Conservation (phyloP, 2,797 vertebrate species). For the Spondyliosoma cantharus region DNA sequence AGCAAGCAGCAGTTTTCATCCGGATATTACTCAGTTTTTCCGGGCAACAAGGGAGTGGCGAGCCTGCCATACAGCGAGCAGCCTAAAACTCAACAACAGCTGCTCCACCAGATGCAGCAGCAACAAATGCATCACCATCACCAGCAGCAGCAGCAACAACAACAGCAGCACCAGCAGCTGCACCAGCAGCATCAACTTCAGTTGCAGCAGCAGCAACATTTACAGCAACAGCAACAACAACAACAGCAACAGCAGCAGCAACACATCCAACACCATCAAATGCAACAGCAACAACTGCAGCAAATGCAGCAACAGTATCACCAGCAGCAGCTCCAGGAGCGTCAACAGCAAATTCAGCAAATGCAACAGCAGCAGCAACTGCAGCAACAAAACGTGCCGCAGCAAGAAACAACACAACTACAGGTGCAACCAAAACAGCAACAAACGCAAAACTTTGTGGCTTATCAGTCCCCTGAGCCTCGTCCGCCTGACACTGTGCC, state of each 20-base stretch:
- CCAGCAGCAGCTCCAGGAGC: slow-evolving; percentile 73
- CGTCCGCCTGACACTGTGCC: slow-evolving; percentile 25
- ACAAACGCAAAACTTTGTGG: slow-evolving; percentile 64
- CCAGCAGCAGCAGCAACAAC: slow-evolving; percentile 85
- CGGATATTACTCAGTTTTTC: slow-evolving; percentile 87
- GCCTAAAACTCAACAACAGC: slow-evolving; percentile 76
- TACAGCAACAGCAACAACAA: slow-evolving; percentile 55
- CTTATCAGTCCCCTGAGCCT: slow-evolving; percentile 63
- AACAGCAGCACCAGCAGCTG: slow-evolving; percentile 73
- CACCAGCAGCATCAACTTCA: slow-evolving; percentile 83
- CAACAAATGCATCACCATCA: slow-evolving; percentile 81
- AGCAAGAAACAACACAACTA: slow-evolving; percentile 59
- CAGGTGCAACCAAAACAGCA: slow-evolving; percentile 67
- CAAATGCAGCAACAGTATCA: slow-evolving; percentile 72
- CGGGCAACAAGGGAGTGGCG: slow-evolving; percentile 85
- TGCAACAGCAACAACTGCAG: slow-evolving; percentile 71
- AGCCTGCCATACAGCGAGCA: slow-evolving; percentile 83
- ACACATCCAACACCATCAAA: slow-evolving; percentile 73
- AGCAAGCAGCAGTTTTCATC: slow-evolving; percentile 85
- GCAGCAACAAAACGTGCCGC: slow-evolving; percentile 63
- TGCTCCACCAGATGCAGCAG: slow-evolving; percentile 77
- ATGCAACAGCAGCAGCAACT: slow-evolving; percentile 56
- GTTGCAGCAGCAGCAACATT: slow-evolving; percentile 65
- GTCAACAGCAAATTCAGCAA: slow-evolving; percentile 72
- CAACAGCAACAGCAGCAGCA: slow-evolving; percentile 81